These are phyloP conservation scores for Hartigia nigra DNA, from an alignment of 2,888 invertebrate genomes.

Conservation along the genomic window DNA sequence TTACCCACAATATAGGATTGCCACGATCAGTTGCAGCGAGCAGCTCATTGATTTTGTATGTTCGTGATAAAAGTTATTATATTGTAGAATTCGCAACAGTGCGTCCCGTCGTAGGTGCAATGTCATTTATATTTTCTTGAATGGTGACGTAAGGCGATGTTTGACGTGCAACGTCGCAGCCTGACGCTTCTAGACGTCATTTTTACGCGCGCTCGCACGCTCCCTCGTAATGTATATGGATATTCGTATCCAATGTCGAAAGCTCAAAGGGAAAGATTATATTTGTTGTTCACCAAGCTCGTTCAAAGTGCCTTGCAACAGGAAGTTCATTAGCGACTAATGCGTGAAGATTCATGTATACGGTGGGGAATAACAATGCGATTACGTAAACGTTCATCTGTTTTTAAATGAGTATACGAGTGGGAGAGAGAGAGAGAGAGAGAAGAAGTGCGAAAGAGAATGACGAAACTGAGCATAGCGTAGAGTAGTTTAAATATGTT, in stretches of 20 bases:
- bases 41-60: background rate
- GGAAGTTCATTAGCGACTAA: background rate
- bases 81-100: background rate
- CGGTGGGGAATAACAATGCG: background rate
- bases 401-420: background rate
- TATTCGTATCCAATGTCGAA: background rate
- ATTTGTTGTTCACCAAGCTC: background rate
- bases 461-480: background rate
- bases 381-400: background rate
- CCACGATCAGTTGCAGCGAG: background rate
- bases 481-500: background rate
- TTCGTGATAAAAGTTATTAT: background rate
- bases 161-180: background rate
- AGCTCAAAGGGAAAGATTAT: background rate
- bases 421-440: background rate
- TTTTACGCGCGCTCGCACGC: background rate
- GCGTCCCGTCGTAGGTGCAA: background rate
- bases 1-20: background rate
- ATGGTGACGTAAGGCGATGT: background rate
- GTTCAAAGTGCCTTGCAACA: background rate
- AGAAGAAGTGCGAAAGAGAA: background rate
- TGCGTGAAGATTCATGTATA: background rate
- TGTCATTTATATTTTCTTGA: background rate
- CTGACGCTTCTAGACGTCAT: background rate
- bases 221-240: background rate